Evolutionary conservation across 53 echinoderm and acorn worm genomes (phyloP).

Genomic region (Paracentrotus lividus): DNA sequence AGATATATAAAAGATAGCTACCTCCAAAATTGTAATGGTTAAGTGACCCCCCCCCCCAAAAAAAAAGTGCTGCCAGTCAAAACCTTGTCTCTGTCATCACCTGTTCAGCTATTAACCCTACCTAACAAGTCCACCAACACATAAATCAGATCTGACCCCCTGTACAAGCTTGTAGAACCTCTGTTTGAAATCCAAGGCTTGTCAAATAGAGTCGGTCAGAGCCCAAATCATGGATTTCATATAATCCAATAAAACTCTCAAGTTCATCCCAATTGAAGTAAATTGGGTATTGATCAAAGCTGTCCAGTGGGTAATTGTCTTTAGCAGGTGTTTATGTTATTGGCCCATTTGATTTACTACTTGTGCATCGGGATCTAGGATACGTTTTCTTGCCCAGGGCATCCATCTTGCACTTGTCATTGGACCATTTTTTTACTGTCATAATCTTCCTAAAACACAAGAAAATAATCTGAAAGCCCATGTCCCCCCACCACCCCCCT

Average conservation of each 20-base stretch:
- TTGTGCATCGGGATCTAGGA: background rate
- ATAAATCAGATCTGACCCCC: background rate
- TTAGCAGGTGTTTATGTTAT: conserved; percentile 18
- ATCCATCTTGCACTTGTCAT: no score
- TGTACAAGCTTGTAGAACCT: background rate
- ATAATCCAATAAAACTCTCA: conserved; percentile 40
- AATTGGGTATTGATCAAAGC: conserved; percentile 51
- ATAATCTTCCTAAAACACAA: no score
- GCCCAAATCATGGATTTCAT: conserved; percentile 21
- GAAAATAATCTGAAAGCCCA: no score
- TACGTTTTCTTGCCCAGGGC: background rate
- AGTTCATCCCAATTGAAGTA: conserved; percentile 44
- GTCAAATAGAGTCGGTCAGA: conserved; percentile 37
- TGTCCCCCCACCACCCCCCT: no score
- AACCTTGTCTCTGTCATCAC: conserved; percentile 39
- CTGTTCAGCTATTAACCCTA: conserved; percentile 41
- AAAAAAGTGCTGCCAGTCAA: conserved; percentile 34
- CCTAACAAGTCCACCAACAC: background rate
- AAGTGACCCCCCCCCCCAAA: background rate
- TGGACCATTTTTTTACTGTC: no score
- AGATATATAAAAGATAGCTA: background rate
- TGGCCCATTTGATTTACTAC: conserved; percentile 43
- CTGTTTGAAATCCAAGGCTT: background rate
- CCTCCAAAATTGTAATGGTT: background rate
- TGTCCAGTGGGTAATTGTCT: background rate